phyloP scores from a whole-genome alignment of 2,113 vertebrate genomes.

The Nerophis lumbriciformis region DNA sequence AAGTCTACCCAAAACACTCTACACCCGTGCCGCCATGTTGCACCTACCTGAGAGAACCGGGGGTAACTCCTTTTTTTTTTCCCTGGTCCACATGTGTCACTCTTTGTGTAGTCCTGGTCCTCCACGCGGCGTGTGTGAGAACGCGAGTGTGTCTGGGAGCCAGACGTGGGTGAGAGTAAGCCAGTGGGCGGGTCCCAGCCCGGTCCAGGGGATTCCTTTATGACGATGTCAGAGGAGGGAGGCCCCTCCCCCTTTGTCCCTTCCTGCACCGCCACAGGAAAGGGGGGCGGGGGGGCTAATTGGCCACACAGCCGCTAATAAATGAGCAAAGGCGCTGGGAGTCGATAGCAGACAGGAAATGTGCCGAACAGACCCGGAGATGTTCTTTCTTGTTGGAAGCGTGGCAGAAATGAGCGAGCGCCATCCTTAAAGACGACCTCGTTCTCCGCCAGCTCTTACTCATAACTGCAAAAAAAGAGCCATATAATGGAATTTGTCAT shows the following conservation, averaged over 20 bases:
- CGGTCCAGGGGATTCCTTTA: conserved; percentile 76
- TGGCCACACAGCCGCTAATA: conserved; percentile 72
- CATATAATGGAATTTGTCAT: too few relatives aligned
- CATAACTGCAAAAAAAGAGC: too few relatives aligned
- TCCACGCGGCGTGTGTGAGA: conserved; percentile 54
- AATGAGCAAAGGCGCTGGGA: conserved; percentile 61
- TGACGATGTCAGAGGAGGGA: conserved; percentile 72
- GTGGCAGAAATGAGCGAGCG: neutral
- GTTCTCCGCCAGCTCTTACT: neutral
- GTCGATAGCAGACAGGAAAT: conserved; percentile 49
- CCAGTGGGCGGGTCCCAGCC: conserved; percentile 55
- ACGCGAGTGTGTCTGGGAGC: conserved; percentile 68
- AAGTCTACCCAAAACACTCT: conserved; percentile 14
- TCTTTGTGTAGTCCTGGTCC: conserved; percentile 28
- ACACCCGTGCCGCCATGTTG: conserved; percentile 17
- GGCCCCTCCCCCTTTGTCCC: conserved; percentile 55
- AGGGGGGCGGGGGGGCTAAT: conserved; percentile 62
- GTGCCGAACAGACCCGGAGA: conserved; percentile 25
- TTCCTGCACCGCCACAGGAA: conserved; percentile 63
- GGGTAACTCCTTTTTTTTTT: conserved; percentile 27
- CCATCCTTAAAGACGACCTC: neutral
- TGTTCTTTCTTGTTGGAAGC: neutral
- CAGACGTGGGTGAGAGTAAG: conserved; percentile 72
- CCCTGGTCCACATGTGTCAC: conserved; percentile 41
- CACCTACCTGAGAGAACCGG: conserved; percentile 51